Conservation (phyloP, 2,797 vertebrate species). For the Gastrophryne carolinensis region DNA sequence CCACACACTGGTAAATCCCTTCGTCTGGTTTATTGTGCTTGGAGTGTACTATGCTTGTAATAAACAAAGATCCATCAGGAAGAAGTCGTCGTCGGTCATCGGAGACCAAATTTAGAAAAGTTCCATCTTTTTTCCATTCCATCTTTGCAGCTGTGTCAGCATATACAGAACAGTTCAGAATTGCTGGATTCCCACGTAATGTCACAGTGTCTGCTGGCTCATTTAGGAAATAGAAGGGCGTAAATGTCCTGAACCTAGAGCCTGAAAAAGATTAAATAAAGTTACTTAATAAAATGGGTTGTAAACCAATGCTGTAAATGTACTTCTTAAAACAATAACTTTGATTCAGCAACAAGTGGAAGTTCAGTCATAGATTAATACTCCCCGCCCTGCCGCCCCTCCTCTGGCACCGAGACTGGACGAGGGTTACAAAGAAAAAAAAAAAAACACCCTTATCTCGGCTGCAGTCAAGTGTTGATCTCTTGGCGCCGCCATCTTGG, state of each 20-base stretch:
- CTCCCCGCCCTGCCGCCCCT: too few species aligned
- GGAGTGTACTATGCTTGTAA: conserved; percentile 86
- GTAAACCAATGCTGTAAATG: too few species aligned
- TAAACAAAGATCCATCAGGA: conserved; percentile 85
- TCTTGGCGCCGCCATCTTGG: too few species aligned
- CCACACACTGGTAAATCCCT: conserved; percentile 93
- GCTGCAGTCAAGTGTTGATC: too few species aligned
- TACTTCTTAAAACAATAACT: too few species aligned
- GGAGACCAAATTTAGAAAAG: conserved; percentile 85
- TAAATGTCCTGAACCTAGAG: conserved; percentile 80
- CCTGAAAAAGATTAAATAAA: conserved; percentile 63
- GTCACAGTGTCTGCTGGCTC: conserved; percentile 86
- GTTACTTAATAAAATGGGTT: background rate
- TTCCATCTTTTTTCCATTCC: conserved; percentile 96
- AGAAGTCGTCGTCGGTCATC: conserved; percentile 88
- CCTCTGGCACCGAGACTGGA: too few species aligned
- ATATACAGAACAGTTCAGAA: conserved; percentile 89
- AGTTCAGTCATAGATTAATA: too few species aligned
- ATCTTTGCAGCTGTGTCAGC: conserved; percentile 76
- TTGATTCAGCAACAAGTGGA: too few species aligned
- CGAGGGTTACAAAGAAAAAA: too few species aligned
- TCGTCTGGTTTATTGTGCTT: conserved; percentile 98
- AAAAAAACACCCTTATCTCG: too few species aligned
- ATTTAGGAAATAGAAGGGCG: conserved; percentile 88
- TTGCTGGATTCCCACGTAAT: conserved; percentile 75